A percentile compares a stretch with the other conserved stretches of the same genome.
Conservation (phyloP, 2,113 vertebrate genomes). For the Mus pahari region DNA sequence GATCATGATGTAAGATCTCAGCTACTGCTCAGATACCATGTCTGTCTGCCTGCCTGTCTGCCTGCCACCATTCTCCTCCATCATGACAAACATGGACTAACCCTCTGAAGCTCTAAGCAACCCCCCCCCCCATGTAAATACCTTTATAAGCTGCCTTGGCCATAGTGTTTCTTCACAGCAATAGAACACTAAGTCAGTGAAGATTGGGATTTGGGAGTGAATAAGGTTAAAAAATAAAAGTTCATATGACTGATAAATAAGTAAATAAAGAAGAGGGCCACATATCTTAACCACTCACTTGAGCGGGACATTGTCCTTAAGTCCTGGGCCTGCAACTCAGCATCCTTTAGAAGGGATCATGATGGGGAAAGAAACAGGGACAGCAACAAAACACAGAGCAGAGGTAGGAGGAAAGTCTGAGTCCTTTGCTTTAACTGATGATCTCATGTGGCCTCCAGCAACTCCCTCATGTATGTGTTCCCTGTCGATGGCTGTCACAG, state of each 20-base stretch:
- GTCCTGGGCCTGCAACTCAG: not conserved
- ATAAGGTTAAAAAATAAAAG: too few relatives aligned
- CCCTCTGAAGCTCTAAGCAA: not conserved
- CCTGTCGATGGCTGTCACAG: too few relatives aligned
- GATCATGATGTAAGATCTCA: too few relatives aligned
- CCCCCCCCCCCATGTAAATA: not conserved
- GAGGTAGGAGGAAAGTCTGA: not conserved
- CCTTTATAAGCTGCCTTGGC: not conserved
- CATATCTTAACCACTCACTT: not conserved
- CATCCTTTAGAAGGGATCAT: not conserved
- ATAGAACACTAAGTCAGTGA: not conserved
- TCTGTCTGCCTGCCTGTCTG: too few relatives aligned
- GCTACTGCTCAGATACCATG: too few relatives aligned
- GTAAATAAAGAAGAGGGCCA: too few relatives aligned
- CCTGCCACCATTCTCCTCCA: not conserved
- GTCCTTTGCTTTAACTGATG: not conserved
- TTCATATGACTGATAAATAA: not conserved
- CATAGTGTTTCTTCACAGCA: not conserved
- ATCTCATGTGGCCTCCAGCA: not conserved
- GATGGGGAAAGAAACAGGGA: not conserved
- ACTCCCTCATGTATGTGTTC: not conserved
- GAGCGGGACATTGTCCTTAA: not conserved
- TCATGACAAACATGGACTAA: not conserved
- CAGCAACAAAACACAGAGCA: not conserved
- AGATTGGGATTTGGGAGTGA: not conserved